phyloP scores from a whole-genome alignment of 1,140 invertebrate species.

The Brachionus paranguensis region DNA sequence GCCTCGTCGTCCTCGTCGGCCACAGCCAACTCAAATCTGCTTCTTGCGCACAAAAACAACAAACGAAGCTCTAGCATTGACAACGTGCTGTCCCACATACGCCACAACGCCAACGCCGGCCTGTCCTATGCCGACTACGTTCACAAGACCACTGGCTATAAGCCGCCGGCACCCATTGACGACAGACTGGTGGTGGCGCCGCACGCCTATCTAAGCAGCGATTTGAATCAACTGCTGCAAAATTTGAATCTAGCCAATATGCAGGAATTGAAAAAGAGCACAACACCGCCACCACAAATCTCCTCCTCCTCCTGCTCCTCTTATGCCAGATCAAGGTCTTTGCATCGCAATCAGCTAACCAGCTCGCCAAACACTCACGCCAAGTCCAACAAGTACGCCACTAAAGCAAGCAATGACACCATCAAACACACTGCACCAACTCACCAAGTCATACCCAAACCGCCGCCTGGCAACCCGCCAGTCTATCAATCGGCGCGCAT shows the following conservation, averaged over 20 bases:
- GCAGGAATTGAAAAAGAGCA: neutral
- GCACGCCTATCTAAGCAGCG: neutral
- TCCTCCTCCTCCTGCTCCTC: neutral
- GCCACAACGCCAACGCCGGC: neutral
- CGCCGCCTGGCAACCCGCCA: slow-evolving; percentile 15
- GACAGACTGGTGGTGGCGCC: neutral
- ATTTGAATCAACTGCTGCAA: neutral
- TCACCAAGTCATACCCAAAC: slow-evolving; percentile 8
- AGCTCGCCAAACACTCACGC: neutral
- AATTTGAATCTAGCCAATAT: neutral
- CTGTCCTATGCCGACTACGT: neutral
- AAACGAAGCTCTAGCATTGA: slow-evolving; percentile 31
- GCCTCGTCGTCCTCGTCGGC: neutral
- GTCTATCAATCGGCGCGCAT: neutral
- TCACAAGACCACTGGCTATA: neutral
- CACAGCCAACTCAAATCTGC: neutral
- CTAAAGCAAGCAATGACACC: neutral
- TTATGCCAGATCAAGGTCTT: neutral
- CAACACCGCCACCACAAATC: too few species aligned
- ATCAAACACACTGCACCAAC: neutral
- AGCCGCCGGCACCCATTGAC: neutral
- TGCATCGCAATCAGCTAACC: neutral
- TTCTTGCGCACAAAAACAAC: neutral
- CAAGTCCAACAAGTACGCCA: neutral
- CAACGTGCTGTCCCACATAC: neutral